phyloP scores from a whole-genome alignment of 2,888 invertebrate species.

The Brachylomia viminalis region DNA sequence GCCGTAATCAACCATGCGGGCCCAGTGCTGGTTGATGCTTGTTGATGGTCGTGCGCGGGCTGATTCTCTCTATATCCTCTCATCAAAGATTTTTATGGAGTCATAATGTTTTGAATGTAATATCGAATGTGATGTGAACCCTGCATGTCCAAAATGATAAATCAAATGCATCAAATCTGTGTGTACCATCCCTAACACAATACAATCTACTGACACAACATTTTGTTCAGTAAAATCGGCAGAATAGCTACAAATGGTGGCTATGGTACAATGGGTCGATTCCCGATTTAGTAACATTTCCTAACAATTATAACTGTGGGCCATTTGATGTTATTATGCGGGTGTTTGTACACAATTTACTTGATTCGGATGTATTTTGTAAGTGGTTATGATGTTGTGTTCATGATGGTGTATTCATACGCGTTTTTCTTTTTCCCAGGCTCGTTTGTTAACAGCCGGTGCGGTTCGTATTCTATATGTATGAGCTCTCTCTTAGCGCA shows the following conservation, averaged over 20 bases:
- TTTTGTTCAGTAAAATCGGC: constrained; percentile 72
- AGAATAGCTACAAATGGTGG: constrained; percentile 81
- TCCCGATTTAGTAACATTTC: constrained; percentile 80
- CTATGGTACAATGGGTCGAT: too few relatives aligned
- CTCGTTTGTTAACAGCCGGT: constrained; percentile 33
- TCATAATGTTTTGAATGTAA: neutral
- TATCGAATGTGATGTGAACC: neutral
- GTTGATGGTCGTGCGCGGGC: too few relatives aligned
- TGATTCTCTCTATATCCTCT: neutral
- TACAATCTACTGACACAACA: constrained; percentile 74
- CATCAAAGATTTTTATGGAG: neutral
- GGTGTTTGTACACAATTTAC: constrained; percentile 83
- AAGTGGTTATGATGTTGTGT: constrained; percentile 63
- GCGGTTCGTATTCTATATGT: neutral
- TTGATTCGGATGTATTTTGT: constrained; percentile 74
- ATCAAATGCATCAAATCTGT: constrained; percentile 27
- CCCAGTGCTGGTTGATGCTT: too few relatives aligned
- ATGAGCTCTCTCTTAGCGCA: neutral
- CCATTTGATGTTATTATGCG: constrained; percentile 79
- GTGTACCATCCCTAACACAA: constrained; percentile 71
- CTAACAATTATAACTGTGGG: constrained; percentile 70
- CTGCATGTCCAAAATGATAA: neutral
- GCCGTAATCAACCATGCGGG: too few relatives aligned
- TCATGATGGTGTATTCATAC: constrained; percentile 55
- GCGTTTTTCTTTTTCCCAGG: constrained; percentile 51